phyloP scores from a whole-genome alignment of 2,797 vertebrate genomes.

The Eutrigla gurnardus region DNA sequence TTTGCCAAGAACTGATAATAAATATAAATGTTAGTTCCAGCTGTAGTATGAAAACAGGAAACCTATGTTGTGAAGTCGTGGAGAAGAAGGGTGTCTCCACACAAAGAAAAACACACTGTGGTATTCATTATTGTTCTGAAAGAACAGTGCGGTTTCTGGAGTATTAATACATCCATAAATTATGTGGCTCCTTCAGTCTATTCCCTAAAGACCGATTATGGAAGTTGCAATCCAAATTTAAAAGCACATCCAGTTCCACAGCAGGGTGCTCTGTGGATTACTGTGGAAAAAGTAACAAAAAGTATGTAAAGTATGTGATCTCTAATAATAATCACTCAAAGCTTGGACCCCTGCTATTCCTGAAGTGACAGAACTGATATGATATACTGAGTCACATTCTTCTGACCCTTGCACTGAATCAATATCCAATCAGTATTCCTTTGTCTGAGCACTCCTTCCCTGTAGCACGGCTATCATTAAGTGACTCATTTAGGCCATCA shows the following conservation, averaged over 20 bases:
- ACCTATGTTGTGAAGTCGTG: neutral
- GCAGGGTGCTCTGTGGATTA: slow-evolving; percentile 31
- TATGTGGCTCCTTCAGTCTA: neutral
- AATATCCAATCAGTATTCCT: slow-evolving; percentile 80
- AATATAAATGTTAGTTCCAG: neutral
- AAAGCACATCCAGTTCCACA: slow-evolving; percentile 27
- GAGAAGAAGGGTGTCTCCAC: neutral
- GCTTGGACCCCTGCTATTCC: slow-evolving; percentile 49
- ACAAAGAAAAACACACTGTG: neutral
- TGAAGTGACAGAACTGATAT: slow-evolving; percentile 73
- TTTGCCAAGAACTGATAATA: neutral
- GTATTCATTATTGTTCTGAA: neutral
- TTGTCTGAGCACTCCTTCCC: slow-evolving; percentile 72
- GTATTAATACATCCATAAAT: neutral
- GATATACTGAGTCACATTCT: slow-evolving; percentile 71
- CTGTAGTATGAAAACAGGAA: neutral
- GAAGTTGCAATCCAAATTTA: slow-evolving; percentile 4
- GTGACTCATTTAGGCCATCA: slow-evolving; percentile 79
- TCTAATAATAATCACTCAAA: slow-evolving; percentile 51
- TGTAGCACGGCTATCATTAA: slow-evolving; percentile 77
- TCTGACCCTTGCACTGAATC: slow-evolving; percentile 70
- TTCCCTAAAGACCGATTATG: neutral
- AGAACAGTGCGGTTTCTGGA: neutral
- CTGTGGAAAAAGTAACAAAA: slow-evolving; percentile 50
- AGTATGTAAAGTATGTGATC: slow-evolving; percentile 58